phyloP scores from a whole-genome alignment of 2,113 vertebrate genomes.

The Gallinago undulata region DNA sequence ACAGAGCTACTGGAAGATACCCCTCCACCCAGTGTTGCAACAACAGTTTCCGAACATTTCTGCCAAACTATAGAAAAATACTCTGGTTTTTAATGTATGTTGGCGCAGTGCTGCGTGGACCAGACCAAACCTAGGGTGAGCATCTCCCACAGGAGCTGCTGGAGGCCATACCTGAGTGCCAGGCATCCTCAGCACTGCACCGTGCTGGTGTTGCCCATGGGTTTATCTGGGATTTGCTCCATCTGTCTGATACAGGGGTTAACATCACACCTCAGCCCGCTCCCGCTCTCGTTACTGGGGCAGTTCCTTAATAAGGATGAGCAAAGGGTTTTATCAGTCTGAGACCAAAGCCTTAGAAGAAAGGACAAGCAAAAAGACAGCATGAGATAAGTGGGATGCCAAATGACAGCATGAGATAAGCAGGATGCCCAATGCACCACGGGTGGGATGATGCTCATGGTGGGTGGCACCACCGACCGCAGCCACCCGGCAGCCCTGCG shows the following conservation, averaged over 20 bases:
- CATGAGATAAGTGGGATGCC: too few relatives aligned
- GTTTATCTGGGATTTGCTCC: background rate
- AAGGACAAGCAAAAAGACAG: background rate
- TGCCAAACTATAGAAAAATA: background rate
- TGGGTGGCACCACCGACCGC: accelerated
- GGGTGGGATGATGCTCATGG: background rate
- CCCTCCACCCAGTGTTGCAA: background rate
- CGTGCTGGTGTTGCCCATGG: accelerated
- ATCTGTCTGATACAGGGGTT: background rate
- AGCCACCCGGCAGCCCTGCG: background rate
- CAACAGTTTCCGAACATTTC: background rate
- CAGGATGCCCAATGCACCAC: accelerated
- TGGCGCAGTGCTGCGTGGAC: background rate
- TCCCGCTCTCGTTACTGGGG: background rate
- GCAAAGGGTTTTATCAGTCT: background rate
- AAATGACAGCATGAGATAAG: background rate
- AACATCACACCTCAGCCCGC: background rate
- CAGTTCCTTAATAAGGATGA: background rate
- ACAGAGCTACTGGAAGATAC: background rate
- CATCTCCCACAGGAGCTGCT: background rate
- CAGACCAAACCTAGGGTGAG: background rate
- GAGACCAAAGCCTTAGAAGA: background rate
- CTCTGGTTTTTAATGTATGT: background rate
- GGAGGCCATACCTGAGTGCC: background rate
- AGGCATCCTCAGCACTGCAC: background rate